Evolutionary conservation across 2,888 invertebrate species (phyloP).

Genomic region (Tenthredo distinguenda): DNA sequence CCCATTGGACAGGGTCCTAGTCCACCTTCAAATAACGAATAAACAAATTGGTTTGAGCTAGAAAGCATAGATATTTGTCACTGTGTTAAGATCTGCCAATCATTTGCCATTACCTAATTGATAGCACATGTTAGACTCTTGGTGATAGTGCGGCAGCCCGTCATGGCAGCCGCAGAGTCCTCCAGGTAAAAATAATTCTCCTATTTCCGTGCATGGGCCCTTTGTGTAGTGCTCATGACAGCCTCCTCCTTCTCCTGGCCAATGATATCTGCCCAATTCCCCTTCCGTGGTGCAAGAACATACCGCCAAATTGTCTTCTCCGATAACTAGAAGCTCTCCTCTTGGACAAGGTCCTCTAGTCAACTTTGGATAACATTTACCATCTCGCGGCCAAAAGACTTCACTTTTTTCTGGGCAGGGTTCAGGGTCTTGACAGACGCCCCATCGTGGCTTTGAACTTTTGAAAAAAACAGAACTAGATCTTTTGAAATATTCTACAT

Average conservation of each 20-base stretch:
- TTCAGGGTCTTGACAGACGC: slow-evolving; percentile 85
- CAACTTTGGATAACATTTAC: slow-evolving; percentile 86
- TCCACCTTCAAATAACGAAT: slow-evolving; percentile 80
- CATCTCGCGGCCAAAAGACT: slow-evolving; percentile 89
- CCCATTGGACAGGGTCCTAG: slow-evolving; percentile 88
- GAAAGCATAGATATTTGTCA: neutral
- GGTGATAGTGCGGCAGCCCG: slow-evolving; percentile 87
- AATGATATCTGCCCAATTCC: slow-evolving; percentile 81
- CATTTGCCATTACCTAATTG: slow-evolving; percentile 83
- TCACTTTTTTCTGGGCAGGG: slow-evolving; percentile 83
- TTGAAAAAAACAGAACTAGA: neutral
- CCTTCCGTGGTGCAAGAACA: slow-evolving; percentile 83
- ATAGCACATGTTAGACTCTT: slow-evolving; percentile 85
- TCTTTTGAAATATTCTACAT: neutral
- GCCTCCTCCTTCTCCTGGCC: slow-evolving; percentile 82
- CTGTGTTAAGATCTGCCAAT: neutral
- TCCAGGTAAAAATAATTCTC: slow-evolving; percentile 88
- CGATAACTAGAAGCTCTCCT: slow-evolving; percentile 84
- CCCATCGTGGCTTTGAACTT: slow-evolving; percentile 84
- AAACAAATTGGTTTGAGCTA: neutral
- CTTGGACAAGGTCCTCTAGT: slow-evolving; percentile 88
- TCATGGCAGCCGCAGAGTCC: slow-evolving; percentile 87
- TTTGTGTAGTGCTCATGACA: slow-evolving; percentile 88
- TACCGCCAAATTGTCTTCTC: slow-evolving; percentile 82
- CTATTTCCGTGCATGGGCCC: slow-evolving; percentile 89